phyloP scores from a whole-genome alignment of 2,888 invertebrate genomes.

The Cephus pulcher region DNA sequence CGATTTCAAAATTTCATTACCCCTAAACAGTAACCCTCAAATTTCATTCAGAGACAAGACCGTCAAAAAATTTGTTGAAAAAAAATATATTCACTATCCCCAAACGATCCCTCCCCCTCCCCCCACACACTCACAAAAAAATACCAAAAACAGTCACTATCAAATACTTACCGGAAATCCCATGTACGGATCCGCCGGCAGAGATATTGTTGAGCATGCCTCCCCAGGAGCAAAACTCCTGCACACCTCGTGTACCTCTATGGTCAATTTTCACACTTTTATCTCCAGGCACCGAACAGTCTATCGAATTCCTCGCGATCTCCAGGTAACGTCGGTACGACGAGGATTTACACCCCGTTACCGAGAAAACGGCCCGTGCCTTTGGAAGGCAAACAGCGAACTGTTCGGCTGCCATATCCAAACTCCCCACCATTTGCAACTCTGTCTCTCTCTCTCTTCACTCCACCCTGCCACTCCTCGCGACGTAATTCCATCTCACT shows the following conservation, averaged over 20 bases:
- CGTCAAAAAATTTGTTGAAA: neutral
- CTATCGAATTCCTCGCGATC: slow-evolving; percentile 8
- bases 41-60: neutral
- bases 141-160: neutral
- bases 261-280: slow-evolving; percentile 44
- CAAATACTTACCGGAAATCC: slow-evolving; percentile 59
- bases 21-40: neutral
- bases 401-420: slow-evolving; percentile 65
- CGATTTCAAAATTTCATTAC: neutral
- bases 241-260: slow-evolving; percentile 42
- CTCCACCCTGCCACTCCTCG: slow-evolving; percentile 13
- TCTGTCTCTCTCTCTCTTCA: slow-evolving; percentile 26
- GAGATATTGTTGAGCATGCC: slow-evolving; percentile 66
- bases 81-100: too few relatives aligned
- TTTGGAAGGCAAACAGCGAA: slow-evolving; percentile 64
- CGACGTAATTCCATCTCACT: neutral
- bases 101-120: too few relatives aligned
- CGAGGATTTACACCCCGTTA: slow-evolving; percentile 16
- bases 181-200: slow-evolving; percentile 63
- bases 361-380: slow-evolving; percentile 57
- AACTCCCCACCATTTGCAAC: slow-evolving; percentile 49
- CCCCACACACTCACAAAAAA: neutral
- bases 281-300: slow-evolving; percentile 18
- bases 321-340: slow-evolving; percentile 17
- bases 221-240: slow-evolving; percentile 60